Conservation (phyloP, 2,113 vertebrate genomes). For the Phoxinus phoxinus region DNA sequence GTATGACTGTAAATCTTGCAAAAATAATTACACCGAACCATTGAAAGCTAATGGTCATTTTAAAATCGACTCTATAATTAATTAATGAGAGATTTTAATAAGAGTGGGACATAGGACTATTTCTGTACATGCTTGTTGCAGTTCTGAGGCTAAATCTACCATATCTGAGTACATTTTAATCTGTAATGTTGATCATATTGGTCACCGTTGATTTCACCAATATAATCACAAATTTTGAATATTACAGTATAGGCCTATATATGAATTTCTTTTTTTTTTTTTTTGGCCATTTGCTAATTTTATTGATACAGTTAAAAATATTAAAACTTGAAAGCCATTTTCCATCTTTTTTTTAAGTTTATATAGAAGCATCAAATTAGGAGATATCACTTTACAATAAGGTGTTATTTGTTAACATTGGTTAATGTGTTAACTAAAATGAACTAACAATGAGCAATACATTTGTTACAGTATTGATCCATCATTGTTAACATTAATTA, state of each 20-base stretch:
- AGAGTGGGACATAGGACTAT: not conserved
- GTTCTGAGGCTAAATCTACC: not conserved
- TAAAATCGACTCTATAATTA: slow-evolving; percentile 58
- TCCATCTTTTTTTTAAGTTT: not conserved
- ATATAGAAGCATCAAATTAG: not conserved
- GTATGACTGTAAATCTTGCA: slow-evolving; percentile 70
- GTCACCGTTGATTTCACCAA: not conserved
- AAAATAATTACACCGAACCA: slow-evolving; percentile 67
- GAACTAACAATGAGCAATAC: too few species aligned
- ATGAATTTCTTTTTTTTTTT: not conserved
- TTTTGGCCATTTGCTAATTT: not conserved
- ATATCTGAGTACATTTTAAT: not conserved
- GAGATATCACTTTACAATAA: not conserved
- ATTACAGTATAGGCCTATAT: not conserved
- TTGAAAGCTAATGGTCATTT: slow-evolving; percentile 69
- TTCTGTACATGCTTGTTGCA: not conserved
- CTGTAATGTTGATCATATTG: not conserved
- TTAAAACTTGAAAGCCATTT: not conserved
- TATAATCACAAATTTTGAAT: not conserved
- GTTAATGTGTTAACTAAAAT: too few species aligned
- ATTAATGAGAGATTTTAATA: slow-evolving; percentile 24
- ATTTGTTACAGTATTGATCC: too few species aligned
- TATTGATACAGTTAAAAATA: not conserved
- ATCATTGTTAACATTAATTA: too few species aligned
- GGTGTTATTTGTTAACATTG: too few species aligned